phyloP scores from a whole-genome alignment of 2,888 invertebrate genomes.

The Poecilus cupreus region DNA sequence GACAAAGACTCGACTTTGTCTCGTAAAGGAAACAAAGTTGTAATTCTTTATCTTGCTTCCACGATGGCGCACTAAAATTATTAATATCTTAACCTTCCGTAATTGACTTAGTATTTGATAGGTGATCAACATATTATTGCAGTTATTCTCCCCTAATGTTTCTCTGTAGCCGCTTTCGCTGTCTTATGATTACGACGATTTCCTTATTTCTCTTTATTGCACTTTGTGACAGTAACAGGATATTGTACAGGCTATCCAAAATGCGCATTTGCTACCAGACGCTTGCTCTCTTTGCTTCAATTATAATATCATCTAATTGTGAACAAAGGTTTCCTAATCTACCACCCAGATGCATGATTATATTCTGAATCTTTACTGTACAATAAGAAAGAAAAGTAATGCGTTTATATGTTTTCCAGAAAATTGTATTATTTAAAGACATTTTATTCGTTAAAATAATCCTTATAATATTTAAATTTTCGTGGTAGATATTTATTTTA shows the following conservation, averaged over 20 bases:
- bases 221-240: conserved; percentile 1
- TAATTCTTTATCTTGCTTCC: conserved; percentile 70
- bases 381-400: too few species aligned
- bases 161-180: background rate
- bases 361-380: too few species aligned
- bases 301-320: too few species aligned
- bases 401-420: too few species aligned
- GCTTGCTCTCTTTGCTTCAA: too few species aligned
- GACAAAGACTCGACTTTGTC: conserved; percentile 61
- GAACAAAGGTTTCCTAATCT: too few species aligned
- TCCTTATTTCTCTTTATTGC: conserved; percentile 14
- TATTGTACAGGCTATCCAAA: conserved; percentile 1
- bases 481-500: too few species aligned
- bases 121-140: conserved; percentile 70
- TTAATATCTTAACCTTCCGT: conserved; percentile 71
- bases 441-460: too few species aligned
- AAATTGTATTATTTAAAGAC: too few species aligned
- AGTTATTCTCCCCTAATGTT: conserved; percentile 47
- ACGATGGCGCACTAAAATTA: conserved; percentile 71
- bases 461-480: too few species aligned
- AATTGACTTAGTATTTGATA: conserved; percentile 70
- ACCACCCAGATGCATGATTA: background rate
- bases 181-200: conserved; percentile 40
- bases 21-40: conserved; percentile 67
- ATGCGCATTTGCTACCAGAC: background rate